Percentiles rank a stretch among this genome's conserved stretches.
Evolutionary conservation across 2,113 vertebrate species (phyloP).

Genomic region (Prochilodus magdalenae): DNA sequence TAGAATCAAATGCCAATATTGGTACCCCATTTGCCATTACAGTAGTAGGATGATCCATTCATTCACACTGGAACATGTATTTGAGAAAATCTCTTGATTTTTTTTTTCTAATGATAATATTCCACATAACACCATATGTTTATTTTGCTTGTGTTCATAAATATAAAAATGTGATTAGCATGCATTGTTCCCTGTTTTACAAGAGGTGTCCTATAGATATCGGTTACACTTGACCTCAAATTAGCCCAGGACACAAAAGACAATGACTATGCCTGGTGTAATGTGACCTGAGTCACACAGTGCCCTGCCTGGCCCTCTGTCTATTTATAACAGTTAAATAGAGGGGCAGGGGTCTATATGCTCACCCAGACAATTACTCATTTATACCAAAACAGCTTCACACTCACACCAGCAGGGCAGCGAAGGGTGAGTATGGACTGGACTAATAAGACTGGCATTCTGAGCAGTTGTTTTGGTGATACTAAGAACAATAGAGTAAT

Average conservation of each 20-base stretch:
- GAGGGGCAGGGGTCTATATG: conserved; percentile 68
- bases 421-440: conserved; percentile 62
- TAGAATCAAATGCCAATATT: too few species aligned
- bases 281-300: conserved; percentile 68
- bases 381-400: conserved; percentile 48
- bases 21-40: too few species aligned
- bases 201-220: background rate
- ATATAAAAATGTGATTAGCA: background rate
- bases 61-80: too few species aligned
- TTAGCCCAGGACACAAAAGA: conserved; percentile 42
- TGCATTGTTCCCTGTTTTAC: background rate
- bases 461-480: too few species aligned
- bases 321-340: conserved; percentile 76
- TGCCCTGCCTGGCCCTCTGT: conserved; percentile 61
- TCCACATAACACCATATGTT: background rate
- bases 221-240: conserved; percentile 33
- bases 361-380: conserved; percentile 51
- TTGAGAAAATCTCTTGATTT: too few species aligned
- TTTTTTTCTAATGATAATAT: background rate
- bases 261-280: conserved; percentile 55
- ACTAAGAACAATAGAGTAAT: too few species aligned
- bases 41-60: too few species aligned
- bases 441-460: background rate
- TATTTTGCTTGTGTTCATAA: background rate
- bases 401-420: conserved; percentile 56